Base-by-base conservation (phyloP, 2,797 vertebrate species). In the Chromis chromis region DNA sequence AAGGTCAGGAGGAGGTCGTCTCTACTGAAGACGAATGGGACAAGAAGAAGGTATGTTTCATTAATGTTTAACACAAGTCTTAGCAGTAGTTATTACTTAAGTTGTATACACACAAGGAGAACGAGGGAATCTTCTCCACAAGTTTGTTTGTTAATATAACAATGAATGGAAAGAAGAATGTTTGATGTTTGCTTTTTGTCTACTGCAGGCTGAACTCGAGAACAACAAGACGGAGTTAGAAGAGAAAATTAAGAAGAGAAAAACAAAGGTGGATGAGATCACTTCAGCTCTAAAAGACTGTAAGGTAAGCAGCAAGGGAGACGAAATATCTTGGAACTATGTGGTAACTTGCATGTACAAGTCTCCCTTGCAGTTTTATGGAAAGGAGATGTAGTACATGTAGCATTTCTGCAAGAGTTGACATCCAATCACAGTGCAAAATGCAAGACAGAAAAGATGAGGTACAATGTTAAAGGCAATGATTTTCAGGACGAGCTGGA, bases 1-100 rank as follows among this genome's bases (percentile, higher is more conserved):
- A 65, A 12, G 64, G 56, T 11, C 65, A 72, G 6, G 77, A 85
- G 12, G 74, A 81, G 8, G 70, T 94, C 1, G 84, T 94, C 19
- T 67, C 89, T 1, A 74, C 46, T 3, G 88, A 94, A 17, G 78
- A 68, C 0, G 92, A 92, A 65, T 91, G 90, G 72, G 1, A 44
- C 7, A 79, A 57, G 25, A 93, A 87, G 65, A 91, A 83, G 90
- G 93, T 92, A 24, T 59, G 0, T 52, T 25, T 1, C 0, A 4
- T 12, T 1, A 3, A 9, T 7, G 22, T 19, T 7, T 31, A 1
- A 0, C 36, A 56, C 6, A 14, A 0, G 4, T 53, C 0, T 39
- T 39, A 10, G 48, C 3, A 40, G 3, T 1, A 17, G 0, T 22
- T 10, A 2, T 3, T 36, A 36, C 10, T 3, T 36, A 7, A 16